Evolutionary conservation across 2,888 invertebrate genomes (phyloP).

Genomic region (Endomychus coccineus): DNA sequence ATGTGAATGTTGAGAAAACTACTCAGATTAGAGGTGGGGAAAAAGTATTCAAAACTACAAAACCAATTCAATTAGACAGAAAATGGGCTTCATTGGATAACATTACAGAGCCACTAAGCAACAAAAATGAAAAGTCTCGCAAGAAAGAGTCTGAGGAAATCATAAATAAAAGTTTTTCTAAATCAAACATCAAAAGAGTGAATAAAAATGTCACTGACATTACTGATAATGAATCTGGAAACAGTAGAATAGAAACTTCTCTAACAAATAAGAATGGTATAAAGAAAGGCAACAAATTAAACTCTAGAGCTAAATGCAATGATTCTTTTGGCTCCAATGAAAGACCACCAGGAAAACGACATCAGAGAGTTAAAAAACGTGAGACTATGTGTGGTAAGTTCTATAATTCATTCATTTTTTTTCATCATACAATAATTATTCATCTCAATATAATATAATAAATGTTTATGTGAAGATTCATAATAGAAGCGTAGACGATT

Average conservation of each 20-base stretch:
- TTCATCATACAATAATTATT: no score
- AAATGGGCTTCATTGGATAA: conserved; percentile 58
- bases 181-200: conserved; percentile 46
- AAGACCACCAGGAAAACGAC: conserved; percentile 46
- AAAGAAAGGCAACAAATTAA: conserved; percentile 35
- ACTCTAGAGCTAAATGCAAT: conserved; percentile 29
- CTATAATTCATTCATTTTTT: neutral
- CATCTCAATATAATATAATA: no score
- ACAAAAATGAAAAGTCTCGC: conserved; percentile 41
- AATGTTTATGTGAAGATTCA: no score
- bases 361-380: conserved; percentile 47
- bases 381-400: conserved; percentile 41
- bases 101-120: conserved; percentile 42
- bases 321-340: conserved; percentile 30
- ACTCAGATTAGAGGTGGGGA: conserved; percentile 37
- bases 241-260: conserved; percentile 32
- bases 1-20: conserved; percentile 32
- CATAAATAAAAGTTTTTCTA: conserved; percentile 47
- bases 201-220: conserved; percentile 38
- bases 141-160: conserved; percentile 39
- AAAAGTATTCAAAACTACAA: conserved; percentile 41
- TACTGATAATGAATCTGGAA: conserved; percentile 32
- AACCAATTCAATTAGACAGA: conserved; percentile 42
- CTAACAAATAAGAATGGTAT: conserved; percentile 32
- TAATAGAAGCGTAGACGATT: no score